Conservation (phyloP, 2,888 invertebrate species). For the Tinea pellionella region DNA sequence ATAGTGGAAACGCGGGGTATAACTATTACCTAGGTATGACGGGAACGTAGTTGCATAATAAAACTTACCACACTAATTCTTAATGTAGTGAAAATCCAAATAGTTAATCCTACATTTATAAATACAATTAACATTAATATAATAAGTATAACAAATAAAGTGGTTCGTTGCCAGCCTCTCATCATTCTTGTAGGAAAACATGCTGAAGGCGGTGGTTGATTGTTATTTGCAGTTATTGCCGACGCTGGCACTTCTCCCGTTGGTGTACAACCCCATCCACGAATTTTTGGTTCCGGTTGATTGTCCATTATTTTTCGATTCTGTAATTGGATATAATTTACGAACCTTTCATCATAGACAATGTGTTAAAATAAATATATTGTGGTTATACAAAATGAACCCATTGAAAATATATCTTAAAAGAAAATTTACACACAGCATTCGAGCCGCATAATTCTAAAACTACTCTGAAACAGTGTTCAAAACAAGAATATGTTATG, state of each 20-base stretch:
- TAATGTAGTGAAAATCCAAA: constrained; percentile 96
- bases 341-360: too few relatives aligned
- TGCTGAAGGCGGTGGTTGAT: constrained; percentile 22
- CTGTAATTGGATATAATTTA: not conserved
- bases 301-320: constrained; percentile 20
- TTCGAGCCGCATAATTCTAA: not conserved
- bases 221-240: constrained; percentile 23
- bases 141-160: constrained; percentile 88
- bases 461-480: not conserved
- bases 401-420: not conserved
- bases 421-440: not conserved
- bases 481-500: constrained; percentile 24
- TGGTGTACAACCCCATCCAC: constrained; percentile 58
- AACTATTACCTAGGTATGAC: too few relatives aligned
- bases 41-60: too few relatives aligned
- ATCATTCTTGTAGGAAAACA: constrained; percentile 37
- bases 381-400: too few relatives aligned
- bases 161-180: constrained; percentile 91
- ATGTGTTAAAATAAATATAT: too few relatives aligned
- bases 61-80: constrained; percentile 90
- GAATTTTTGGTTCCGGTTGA: constrained; percentile 28
- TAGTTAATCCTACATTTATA: constrained; percentile 92
- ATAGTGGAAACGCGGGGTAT: too few relatives aligned
- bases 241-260: constrained; percentile 44
- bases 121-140: constrained; percentile 88